These are phyloP conservation scores for Ptycholaimellus sp. DNA, from an alignment of 2,888 invertebrate genomes.

Conservation along the genomic window DNA sequence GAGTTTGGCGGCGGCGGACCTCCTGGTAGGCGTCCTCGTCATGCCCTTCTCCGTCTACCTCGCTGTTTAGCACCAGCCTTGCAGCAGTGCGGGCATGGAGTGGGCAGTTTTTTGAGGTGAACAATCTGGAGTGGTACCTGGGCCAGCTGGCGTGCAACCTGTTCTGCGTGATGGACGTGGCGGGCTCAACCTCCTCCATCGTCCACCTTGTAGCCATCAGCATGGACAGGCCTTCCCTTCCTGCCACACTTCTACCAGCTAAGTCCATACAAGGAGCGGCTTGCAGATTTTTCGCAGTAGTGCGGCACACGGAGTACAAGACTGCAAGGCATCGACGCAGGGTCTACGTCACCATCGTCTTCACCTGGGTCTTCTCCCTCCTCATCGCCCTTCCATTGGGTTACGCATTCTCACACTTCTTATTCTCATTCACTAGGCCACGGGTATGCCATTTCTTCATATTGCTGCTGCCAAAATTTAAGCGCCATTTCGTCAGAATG, in stretches of 20 bases:
- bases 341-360: constrained; percentile 18
- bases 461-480: too few relatives aligned
- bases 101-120: constrained; percentile 19
- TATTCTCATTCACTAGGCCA: too few relatives aligned
- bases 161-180: constrained; percentile 21
- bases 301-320: constrained; percentile 18
- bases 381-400: constrained; percentile 16
- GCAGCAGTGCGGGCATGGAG: too few relatives aligned
- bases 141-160: constrained; percentile 19
- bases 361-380: constrained; percentile 22
- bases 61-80: too few relatives aligned
- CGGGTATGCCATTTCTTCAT: too few relatives aligned
- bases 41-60: constrained; percentile 24
- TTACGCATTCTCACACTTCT: too few relatives aligned
- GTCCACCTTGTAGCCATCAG: constrained; percentile 23
- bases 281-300: constrained; percentile 7
- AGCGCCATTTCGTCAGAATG: too few relatives aligned
- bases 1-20: constrained; percentile 20
- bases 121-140: constrained; percentile 22
- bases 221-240: constrained; percentile 25
- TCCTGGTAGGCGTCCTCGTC: constrained; percentile 19
- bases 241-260: too few relatives aligned
- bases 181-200: constrained; percentile 24
- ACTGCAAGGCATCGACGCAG: constrained; percentile 19
- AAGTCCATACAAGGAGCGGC: too few relatives aligned